These are phyloP conservation scores for Sylvietta virens DNA, from an alignment of 2,113 vertebrate species.

Conservation along the genomic window DNA sequence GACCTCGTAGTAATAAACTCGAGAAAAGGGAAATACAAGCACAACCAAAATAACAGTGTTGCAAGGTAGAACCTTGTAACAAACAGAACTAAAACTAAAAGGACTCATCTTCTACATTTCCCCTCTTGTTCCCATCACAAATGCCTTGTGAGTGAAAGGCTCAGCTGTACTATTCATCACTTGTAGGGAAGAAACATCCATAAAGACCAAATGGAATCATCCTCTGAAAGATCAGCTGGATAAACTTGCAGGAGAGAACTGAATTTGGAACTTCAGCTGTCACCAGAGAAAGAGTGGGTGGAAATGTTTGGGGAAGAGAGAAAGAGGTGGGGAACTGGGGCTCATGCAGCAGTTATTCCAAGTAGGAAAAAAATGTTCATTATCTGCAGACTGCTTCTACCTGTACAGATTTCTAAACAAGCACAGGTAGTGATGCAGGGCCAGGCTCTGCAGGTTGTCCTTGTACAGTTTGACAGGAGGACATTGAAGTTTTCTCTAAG, in stretches of 20 bases:
- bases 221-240: not conserved
- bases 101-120: not conserved
- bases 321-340: not conserved
- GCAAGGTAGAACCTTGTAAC: not conserved
- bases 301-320: not conserved
- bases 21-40: not conserved
- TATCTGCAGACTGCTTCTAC: not conserved
- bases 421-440: not conserved
- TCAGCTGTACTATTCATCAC: not conserved
- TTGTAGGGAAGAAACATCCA: not conserved
- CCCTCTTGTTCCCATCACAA: not conserved
- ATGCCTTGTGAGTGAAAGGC: not conserved
- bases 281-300: not conserved
- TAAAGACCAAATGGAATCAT: not conserved
- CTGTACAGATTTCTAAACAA: not conserved
- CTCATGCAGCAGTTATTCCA: not conserved
- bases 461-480: not conserved
- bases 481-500: not conserved
- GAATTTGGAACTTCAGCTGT: not conserved
- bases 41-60: not conserved
- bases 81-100: not conserved
- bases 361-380: not conserved
- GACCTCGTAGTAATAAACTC: not conserved
- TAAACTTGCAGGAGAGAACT: not conserved
- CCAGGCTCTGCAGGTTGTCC: not conserved